Conservation (phyloP, 1,140 invertebrate species). For the Dufourea novaeangliae region DNA sequence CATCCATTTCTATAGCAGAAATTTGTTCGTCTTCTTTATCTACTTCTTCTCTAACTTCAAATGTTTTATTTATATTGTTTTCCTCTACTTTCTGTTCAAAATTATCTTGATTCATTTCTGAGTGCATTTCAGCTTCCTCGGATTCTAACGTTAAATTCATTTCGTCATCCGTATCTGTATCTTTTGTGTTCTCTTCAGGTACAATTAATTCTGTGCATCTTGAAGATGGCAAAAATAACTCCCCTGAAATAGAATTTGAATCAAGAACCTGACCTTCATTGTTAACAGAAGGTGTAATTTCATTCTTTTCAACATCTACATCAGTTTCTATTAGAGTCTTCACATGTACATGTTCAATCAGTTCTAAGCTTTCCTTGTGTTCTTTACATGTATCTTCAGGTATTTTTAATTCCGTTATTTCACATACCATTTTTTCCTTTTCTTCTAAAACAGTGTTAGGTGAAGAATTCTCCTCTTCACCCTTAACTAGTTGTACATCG, state of each 20-base stretch:
- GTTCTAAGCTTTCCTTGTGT: background rate
- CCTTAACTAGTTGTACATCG: background rate
- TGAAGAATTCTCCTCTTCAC: background rate
- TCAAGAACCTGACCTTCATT: background rate
- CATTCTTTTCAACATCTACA: background rate
- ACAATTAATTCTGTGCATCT: background rate
- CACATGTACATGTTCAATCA: background rate
- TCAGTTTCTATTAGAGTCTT: background rate
- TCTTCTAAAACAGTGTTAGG: background rate
- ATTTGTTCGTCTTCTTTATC: background rate
- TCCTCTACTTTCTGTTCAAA: background rate
- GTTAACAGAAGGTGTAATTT: background rate
- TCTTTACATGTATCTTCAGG: background rate
- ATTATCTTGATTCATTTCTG: background rate
- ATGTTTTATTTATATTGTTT: background rate
- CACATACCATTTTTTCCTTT: conserved; percentile 6
- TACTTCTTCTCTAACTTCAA: background rate
- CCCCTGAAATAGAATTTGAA: background rate
- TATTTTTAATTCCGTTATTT: conserved; percentile 2
- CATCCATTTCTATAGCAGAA: background rate
- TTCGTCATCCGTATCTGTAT: conserved; percentile 6
- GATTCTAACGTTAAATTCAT: conserved; percentile 3
- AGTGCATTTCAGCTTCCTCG: background rate
- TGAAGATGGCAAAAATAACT: background rate
- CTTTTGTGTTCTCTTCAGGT: background rate